A percentile compares a stretch with the other conserved stretches of the same genome.
Conservation (phyloP, 1,140 invertebrate species). For the Leptinotarsa lineolata region DNA sequence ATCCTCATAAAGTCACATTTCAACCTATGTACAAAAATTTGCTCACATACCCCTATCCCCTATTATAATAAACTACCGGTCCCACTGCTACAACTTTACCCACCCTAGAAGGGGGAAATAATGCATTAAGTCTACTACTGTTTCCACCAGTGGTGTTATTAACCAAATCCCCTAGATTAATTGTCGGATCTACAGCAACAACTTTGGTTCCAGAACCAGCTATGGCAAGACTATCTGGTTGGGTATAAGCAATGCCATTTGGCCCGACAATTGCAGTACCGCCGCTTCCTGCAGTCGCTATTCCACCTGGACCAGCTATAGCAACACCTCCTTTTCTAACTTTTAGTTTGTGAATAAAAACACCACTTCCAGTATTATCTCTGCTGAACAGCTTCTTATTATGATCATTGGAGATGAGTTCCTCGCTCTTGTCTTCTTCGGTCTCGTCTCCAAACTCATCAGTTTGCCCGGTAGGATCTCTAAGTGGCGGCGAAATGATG, state of each 20-base stretch:
- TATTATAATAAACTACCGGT: slow-evolving; percentile 70
- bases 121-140: slow-evolving; percentile 50
- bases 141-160: slow-evolving; percentile 44
- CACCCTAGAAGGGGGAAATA: slow-evolving; percentile 54
- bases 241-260: slow-evolving; percentile 71
- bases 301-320: slow-evolving; percentile 73
- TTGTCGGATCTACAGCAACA: slow-evolving; percentile 63
- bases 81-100: slow-evolving; percentile 70
- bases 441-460: slow-evolving; percentile 39
- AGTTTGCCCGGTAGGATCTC: slow-evolving; percentile 31
- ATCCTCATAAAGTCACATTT: slow-evolving; percentile 18
- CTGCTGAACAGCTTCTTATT: slow-evolving; percentile 48
- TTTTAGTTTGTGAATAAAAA: slow-evolving; percentile 68
- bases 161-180: slow-evolving; percentile 59
- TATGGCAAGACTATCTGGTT: slow-evolving; percentile 69
- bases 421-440: slow-evolving; percentile 37
- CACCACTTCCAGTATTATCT: slow-evolving; percentile 58
- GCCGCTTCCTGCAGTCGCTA: slow-evolving; percentile 72
- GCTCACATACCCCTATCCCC: slow-evolving; percentile 37
- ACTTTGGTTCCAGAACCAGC: slow-evolving; percentile 70
- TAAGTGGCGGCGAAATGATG: slow-evolving; percentile 31
- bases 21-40: not conserved
- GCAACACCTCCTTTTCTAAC: slow-evolving; percentile 73
- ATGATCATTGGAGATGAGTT: slow-evolving; percentile 43
- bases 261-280: slow-evolving; percentile 76